Evolutionary conservation across 2,797 vertebrate species (phyloP).

Genomic region (Enoplosus armatus): DNA sequence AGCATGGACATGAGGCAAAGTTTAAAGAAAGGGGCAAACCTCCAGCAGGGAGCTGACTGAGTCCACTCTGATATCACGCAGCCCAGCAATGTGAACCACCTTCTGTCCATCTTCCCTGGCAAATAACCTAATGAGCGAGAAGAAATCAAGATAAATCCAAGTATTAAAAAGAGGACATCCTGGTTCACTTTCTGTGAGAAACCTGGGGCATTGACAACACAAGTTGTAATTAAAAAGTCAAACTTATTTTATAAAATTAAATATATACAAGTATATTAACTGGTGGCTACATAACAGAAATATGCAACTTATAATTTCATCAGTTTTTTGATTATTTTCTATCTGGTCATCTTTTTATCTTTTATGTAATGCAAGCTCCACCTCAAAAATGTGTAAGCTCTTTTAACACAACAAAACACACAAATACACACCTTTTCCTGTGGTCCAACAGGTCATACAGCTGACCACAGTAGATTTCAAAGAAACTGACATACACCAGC

Average conservation of each 20-base stretch:
- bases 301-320: not conserved
- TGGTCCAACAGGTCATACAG: constrained; percentile 92
- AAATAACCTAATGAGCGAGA: constrained; percentile 83
- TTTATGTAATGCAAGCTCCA: not conserved
- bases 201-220: not conserved
- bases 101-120: constrained; percentile 92
- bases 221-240: not conserved
- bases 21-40: constrained; percentile 77
- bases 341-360: not conserved
- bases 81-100: constrained; percentile 90
- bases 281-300: not conserved
- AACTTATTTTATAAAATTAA: not conserved
- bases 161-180: not conserved
- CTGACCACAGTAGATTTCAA: constrained; percentile 96
- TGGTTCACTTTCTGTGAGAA: not conserved
- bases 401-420: not conserved
- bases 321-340: not conserved
- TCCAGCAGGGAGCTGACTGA: constrained; percentile 88
- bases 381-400: not conserved
- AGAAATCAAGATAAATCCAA: not conserved
- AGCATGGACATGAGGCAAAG: not conserved
- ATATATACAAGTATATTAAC: not conserved
- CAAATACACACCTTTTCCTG: constrained; percentile 87
- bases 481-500: constrained; percentile 92
- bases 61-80: constrained; percentile 88